Percentiles rank a stretch among this genome's conserved stretches.
Evolutionary conservation across 2,113 vertebrate species (phyloP).

Genomic region (Anthoscopus minutus): DNA sequence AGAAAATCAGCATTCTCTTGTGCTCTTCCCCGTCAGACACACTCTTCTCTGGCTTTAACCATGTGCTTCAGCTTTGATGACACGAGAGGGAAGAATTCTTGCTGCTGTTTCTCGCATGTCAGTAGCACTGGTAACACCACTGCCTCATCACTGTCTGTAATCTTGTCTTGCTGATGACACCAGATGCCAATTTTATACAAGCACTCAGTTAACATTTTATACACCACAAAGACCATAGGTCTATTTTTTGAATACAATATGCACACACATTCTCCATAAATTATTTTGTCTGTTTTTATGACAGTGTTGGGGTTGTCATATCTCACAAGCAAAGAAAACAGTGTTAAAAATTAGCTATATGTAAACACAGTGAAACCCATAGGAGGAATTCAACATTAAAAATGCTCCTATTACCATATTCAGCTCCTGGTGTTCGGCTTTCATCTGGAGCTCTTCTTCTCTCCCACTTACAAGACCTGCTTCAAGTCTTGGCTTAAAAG

Average conservation of each 20-base stretch:
- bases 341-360: neutral
- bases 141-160: neutral
- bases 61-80: neutral
- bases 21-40: neutral
- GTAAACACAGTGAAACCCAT: neutral
- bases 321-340: neutral
- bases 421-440: neutral
- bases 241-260: neutral
- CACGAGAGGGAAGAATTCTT: neutral
- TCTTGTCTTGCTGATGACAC: neutral
- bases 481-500: neutral
- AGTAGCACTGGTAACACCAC: neutral
- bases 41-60: neutral
- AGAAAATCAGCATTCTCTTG: neutral
- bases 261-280: neutral
- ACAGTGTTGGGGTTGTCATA: neutral
- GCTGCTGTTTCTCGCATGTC: neutral
- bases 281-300: neutral
- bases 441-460: neutral
- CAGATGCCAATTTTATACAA: neutral
- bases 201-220: neutral
- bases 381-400: neutral
- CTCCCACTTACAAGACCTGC: neutral
- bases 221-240: neutral
- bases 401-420: neutral